phyloP scores from a whole-genome alignment of 1,140 invertebrate genomes.

The Thalassaphorura encarpata region DNA sequence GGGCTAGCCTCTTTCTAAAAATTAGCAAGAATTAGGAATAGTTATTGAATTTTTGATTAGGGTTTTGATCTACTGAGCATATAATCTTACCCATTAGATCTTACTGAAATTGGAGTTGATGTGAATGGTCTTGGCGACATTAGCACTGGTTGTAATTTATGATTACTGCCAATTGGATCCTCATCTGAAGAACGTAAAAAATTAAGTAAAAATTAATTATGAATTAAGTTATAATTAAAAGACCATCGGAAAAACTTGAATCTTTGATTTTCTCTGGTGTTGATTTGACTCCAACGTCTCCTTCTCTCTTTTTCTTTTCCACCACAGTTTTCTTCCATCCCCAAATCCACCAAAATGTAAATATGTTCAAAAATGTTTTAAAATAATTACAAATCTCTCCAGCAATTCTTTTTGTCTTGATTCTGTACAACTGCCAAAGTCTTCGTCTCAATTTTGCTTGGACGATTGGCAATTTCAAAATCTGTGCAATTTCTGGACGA shows the following conservation, averaged over 20 bases:
- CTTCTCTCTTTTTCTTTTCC: not conserved
- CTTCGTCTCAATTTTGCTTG: not conserved
- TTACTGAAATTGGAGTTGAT: constrained; percentile 30
- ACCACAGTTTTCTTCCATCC: not conserved
- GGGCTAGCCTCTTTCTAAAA: constrained; percentile 22
- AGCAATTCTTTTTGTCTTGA: constrained; percentile 8
- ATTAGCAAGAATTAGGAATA: not conserved
- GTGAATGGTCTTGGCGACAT: no score
- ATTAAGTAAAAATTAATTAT: no score
- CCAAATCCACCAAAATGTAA: constrained; percentile 9
- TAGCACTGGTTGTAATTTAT: no score
- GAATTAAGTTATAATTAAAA: no score
- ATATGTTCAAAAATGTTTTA: constrained; percentile 12
- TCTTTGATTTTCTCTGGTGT: constrained; percentile 26
- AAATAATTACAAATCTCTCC: constrained; percentile 15
- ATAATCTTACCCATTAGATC: constrained; percentile 16
- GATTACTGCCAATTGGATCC: no score
- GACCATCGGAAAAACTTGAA: constrained; percentile 31
- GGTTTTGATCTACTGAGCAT: not conserved
- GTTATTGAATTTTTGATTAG: not conserved
- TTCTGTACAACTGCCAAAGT: constrained; percentile 14
- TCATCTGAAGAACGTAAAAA: no score
- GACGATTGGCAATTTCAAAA: constrained; percentile 18
- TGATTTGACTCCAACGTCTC: not conserved
- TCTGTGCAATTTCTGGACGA: constrained; percentile 21